Base-by-base conservation (phyloP, 2,113 vertebrate species). In the Xenotilapia flavipinnis region DNA sequence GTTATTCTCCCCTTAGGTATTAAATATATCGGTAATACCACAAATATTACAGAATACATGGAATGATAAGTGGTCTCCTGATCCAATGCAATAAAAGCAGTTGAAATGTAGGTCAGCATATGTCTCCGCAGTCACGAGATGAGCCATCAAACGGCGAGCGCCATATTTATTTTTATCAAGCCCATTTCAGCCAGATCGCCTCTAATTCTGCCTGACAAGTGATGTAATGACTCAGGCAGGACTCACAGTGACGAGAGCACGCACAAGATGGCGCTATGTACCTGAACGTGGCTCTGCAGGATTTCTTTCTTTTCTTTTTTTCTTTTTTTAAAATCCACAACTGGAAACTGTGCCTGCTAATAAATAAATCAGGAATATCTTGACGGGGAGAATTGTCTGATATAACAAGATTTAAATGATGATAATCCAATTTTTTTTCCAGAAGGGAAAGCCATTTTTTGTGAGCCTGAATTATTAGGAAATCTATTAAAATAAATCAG, bases 101-200 rank as follows among this genome's bases (percentile, higher is more conserved):
- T 7, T 53, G 19, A 80, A 81, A 92, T 90, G 70, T 91, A 87
- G 91, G 93, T 88, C 90, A 87, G 82, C 87, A 56, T 88, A 83
- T 87, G 88, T 90, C 79, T 79, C 51, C 10, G n/a, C 79, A 58
- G 89, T 75, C 81, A 65, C 40, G 36, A 84, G 82, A 93, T 68
- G 80, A 87, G 79, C 42, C 79, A 51, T 82, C 73, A 26, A 86
- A 89, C 7, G 23, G 11, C 9, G 3, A 89, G 77, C 60, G 6
- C 81, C 73, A 21, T 85, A 75, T 90, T 89, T 86, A 86, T 93
- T 93, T 91, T 85, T 87, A 80, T 90, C 85, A 23, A 81, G 51
- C 73, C 45, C 51, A 8, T 81, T 87, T 91, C 86, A 93, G 75
- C 42, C 13, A 12, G 31, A 82, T 26, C 13, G 6, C 42, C 8